Evolutionary conservation across 2,113 vertebrate genomes (phyloP).

Genomic region (Shinisaurus crocodilurus): DNA sequence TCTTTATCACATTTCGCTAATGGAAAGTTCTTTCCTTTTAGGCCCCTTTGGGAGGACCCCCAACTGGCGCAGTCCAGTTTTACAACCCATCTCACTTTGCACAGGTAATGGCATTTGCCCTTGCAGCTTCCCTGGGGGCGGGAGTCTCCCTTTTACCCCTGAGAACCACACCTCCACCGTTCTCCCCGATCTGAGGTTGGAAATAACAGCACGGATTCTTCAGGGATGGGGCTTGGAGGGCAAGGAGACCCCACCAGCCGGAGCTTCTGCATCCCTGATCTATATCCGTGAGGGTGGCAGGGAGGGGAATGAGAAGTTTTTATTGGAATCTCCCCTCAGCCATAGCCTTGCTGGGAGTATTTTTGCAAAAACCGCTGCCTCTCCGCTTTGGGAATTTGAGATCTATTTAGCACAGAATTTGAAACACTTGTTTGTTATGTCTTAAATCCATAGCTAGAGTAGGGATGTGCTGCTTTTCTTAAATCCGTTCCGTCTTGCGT

Average conservation of each 20-base stretch:
- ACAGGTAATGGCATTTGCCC: constrained; percentile 77
- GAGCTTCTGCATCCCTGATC: too few relatives aligned
- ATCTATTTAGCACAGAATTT: not conserved
- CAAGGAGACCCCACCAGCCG: too few relatives aligned
- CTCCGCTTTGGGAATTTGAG: not conserved
- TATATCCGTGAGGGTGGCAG: too few relatives aligned
- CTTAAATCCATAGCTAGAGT: not conserved
- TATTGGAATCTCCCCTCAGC: not conserved
- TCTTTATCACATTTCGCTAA: not conserved
- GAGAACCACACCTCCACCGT: too few relatives aligned
- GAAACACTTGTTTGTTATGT: not conserved
- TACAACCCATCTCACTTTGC: constrained; percentile 91
- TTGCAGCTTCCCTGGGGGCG: too few relatives aligned
- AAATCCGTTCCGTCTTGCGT: too few relatives aligned
- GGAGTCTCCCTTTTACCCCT: not conserved
- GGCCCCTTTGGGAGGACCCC: constrained; percentile 61
- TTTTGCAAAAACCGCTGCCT: not conserved
- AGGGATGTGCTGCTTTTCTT: too few relatives aligned
- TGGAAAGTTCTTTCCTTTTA: constrained; percentile 28
- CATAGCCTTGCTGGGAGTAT: not conserved
- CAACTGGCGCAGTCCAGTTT: constrained; percentile 83
- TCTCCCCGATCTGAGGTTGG: too few relatives aligned
- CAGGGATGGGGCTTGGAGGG: too few relatives aligned
- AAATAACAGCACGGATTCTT: too few relatives aligned
- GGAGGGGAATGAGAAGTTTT: too few relatives aligned